Base-by-base conservation (phyloP, 2,797 vertebrate genomes). In the Chromis chromis region DNA sequence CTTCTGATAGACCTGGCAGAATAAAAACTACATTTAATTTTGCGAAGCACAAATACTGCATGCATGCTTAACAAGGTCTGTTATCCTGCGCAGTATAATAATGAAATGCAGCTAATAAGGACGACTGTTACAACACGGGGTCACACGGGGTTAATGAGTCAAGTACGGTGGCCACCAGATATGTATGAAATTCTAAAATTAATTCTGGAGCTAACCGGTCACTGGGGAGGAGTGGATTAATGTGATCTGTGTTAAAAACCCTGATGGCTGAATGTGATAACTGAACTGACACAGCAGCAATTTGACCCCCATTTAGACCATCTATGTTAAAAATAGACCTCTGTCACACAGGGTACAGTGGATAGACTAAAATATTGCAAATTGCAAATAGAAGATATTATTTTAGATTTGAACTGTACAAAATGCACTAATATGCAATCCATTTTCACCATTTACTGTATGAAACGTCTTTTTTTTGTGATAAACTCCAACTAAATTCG, bases 201-300 rank as follows among this genome's bases (percentile, higher is more conserved):
- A 52, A 52, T 67, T 53, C 25, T 70, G 64, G 24, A 31, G 66
- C 54, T 70, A 65, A 78, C 67, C 74, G 61, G 69, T 67, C 77
- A 75, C 55, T 13, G 39, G 70, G 78, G 76, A 81, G 31, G 16
- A 56, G 25, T 31, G 58, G 65, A 66, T 64, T 64, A 68, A 79
- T 70, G 53, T 13, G 59, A 79, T 81, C 50, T 44, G 33, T 67
- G 44, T 66, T 70, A 61, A 82, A 25, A 82, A 55, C 61, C 58
- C 54, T 77, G 61, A 79, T 75, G 59, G 61, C 49, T 57, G 73
- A 74, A 70, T 75, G 17, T 3, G 3, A 64, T 66, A 58, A 36
- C 33, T 36, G 33, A 36, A 36, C 33, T 12, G 33, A 36, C 33
- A 36, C 10, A 2, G 33, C 33, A 12, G 33, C 33, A 36, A 10